A percentile compares a stretch with the other conserved stretches of the same genome.
Evolutionary conservation across 1,140 invertebrate species (phyloP).

Genomic region (Idris sp.): DNA sequence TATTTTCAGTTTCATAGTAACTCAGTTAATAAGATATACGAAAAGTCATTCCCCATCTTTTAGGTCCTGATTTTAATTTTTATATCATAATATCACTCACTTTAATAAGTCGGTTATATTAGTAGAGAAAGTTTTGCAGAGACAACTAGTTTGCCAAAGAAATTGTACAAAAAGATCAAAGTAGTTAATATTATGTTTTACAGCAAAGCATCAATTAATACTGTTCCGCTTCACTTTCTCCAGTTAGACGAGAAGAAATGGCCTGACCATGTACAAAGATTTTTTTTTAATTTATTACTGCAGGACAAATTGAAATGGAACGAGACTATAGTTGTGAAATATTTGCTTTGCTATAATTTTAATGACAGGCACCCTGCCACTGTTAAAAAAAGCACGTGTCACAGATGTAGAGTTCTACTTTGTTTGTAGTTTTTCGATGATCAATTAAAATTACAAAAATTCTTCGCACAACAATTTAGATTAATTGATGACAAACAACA

Average conservation of each 20-base stretch:
- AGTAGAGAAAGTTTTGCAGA: background rate
- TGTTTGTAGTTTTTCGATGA: conserved; percentile 5
- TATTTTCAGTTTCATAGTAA: too few relatives aligned
- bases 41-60: too few relatives aligned
- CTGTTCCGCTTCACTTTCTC: conserved; percentile 21
- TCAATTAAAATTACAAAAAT: background rate
- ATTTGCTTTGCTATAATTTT: conserved; percentile 8
- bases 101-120: too few relatives aligned
- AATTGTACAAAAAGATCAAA: conserved; percentile 1
- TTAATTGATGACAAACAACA: background rate
- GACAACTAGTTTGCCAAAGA: background rate
- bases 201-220: conserved; percentile 12
- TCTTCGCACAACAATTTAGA: background rate
- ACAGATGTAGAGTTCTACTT: conserved; percentile 40
- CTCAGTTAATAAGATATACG: too few relatives aligned
- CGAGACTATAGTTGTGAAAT: background rate
- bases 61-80: too few relatives aligned
- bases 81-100: too few relatives aligned
- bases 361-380: background rate
- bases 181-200: too few relatives aligned
- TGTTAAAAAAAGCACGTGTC: conserved; percentile 8
- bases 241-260: background rate
- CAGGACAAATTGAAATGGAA: conserved; percentile 22
- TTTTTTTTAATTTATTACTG: conserved; percentile 1
- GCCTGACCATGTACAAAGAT: too few relatives aligned